A percentile compares a stretch with the other conserved stretches of the same genome.
phyloP scores from a whole-genome alignment of 2,888 invertebrate species.

The Thecophora atra region DNA sequence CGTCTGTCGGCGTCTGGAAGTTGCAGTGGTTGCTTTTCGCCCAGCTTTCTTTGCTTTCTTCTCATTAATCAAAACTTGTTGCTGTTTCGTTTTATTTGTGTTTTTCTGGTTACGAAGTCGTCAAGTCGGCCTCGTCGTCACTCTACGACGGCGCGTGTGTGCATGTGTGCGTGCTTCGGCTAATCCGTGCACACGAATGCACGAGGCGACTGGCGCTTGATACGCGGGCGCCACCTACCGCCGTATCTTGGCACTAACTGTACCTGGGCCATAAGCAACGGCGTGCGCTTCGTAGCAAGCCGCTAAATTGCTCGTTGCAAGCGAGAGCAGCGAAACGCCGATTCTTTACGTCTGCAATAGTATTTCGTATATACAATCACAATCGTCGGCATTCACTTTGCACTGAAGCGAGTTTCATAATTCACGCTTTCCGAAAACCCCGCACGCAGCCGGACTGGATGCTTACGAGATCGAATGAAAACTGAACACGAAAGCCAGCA shows the following conservation, averaged over 20 bases:
- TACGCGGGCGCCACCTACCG: slow-evolving; percentile 29
- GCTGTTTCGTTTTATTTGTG: slow-evolving; percentile 10
- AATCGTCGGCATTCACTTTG: no score
- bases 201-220: not conserved
- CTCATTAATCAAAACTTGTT: not conserved
- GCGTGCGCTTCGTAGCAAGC: no score
- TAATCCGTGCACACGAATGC: slow-evolving; percentile 7
- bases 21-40: not conserved
- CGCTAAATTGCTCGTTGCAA: no score
- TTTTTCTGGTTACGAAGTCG: slow-evolving; percentile 7
- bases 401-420: no score
- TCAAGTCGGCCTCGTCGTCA: slow-evolving; percentile 13
- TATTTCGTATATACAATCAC: no score
- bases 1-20: not conserved
- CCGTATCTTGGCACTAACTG: slow-evolving; percentile 29
- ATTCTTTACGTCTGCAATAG: no score
- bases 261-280: no score
- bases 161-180: slow-evolving; percentile 11
- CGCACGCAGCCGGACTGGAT: slow-evolving; percentile 10
- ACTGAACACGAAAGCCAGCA: slow-evolving; percentile 19
- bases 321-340: no score
- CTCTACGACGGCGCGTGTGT: not conserved
- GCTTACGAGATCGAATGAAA: slow-evolving; percentile 28
- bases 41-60: not conserved
- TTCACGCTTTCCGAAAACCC: not conserved